Evolutionary conservation across 2,113 vertebrate genomes (phyloP).

Genomic region (Micromys minutus): DNA sequence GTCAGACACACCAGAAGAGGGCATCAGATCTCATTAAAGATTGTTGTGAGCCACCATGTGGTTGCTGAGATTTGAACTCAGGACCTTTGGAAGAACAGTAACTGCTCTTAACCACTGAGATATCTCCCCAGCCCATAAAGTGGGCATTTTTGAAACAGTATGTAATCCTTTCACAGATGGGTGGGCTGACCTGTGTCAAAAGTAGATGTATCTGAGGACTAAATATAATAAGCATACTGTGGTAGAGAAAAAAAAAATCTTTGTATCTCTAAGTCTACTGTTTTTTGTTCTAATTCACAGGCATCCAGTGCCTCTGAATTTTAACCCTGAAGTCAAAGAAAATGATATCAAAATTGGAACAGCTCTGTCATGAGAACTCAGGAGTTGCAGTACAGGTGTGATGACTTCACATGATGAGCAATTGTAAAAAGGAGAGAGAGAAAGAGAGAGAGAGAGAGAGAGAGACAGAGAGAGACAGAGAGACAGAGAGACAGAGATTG

Average conservation of each 20-base stretch:
- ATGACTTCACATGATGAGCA: background rate
- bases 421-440: background rate
- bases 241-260: fast-evolving
- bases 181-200: background rate
- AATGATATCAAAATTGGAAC: background rate
- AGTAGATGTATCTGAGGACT: background rate
- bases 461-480: too few species aligned
- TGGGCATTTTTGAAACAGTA: background rate
- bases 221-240: background rate
- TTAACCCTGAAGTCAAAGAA: background rate
- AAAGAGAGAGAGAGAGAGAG: too few species aligned
- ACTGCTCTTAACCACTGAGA: too few species aligned
- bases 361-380: background rate
- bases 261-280: background rate
- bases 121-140: too few species aligned
- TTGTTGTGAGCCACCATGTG: too few species aligned
- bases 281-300: background rate
- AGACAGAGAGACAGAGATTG: background rate
- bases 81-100: too few species aligned
- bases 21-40: too few species aligned
- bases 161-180: background rate
- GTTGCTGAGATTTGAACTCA: too few species aligned
- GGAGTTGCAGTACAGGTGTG: background rate
- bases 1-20: too few species aligned
- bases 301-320: background rate